A percentile compares a stretch with the other conserved stretches of the same genome.
phyloP scores from a whole-genome alignment of 64 coral and sea anemone genomes.

The Dendrophyllia cribrosa region DNA sequence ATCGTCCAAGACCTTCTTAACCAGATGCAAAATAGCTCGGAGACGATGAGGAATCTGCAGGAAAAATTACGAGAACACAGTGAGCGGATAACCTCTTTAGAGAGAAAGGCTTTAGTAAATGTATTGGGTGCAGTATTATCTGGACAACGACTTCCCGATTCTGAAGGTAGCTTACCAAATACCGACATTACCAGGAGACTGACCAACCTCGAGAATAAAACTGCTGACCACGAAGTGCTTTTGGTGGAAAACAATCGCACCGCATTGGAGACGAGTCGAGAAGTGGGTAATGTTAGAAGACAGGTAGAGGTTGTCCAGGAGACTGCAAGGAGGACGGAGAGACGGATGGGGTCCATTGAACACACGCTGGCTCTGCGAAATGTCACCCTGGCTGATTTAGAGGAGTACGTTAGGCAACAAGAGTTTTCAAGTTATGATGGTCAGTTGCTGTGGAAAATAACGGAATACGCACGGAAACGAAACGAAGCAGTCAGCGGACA shows the following conservation, averaged over 20 bases:
- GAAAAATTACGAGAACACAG: conserved; percentile 11
- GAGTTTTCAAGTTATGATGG: conserved; percentile 30
- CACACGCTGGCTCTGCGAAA: conserved; percentile 48
- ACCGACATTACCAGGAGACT: neutral
- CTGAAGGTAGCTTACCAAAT: neutral
- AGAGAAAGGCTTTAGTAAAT: neutral
- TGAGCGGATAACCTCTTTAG: conserved; percentile 1
- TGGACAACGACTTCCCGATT: neutral
- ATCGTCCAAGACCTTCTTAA: conserved; percentile 15
- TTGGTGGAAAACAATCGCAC: conserved; percentile 46
- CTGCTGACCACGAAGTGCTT: conserved; percentile 35
- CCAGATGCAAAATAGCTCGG: neutral
- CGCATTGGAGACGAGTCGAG: conserved; percentile 13
- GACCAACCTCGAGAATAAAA: conserved; percentile 3
- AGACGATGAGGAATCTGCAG: neutral
- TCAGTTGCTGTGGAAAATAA: conserved; percentile 53
- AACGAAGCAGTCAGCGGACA: conserved; percentile 54
- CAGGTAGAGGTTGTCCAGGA: conserved; percentile 22
- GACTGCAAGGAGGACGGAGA: neutral
- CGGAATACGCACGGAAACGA: conserved; percentile 52
- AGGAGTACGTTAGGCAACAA: conserved; percentile 28
- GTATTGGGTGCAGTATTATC: neutral
- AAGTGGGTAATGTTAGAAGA: conserved; percentile 1
- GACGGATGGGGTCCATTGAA: conserved; percentile 47
- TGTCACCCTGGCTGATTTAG: conserved; percentile 56